phyloP scores from a whole-genome alignment of 2,888 invertebrate species.

The Metopia argyrocephala region DNA sequence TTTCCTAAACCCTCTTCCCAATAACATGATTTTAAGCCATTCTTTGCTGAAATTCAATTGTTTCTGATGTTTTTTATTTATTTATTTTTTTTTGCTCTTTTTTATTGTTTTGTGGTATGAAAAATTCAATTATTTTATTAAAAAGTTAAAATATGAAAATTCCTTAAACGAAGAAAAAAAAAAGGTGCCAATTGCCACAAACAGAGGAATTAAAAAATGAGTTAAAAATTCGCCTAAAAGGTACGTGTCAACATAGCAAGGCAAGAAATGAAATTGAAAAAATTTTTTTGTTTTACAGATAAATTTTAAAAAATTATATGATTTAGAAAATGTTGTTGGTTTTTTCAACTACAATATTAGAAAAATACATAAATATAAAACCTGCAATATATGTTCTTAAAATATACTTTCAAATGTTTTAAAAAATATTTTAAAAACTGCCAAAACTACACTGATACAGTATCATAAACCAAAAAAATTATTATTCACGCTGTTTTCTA shows the following conservation, averaged over 20 bases:
- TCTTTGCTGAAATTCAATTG: constrained; percentile 3
- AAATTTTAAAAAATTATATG: no score
- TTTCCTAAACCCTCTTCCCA: no score
- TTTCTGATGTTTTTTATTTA: not conserved
- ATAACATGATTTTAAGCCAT: not conserved
- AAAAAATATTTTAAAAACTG: no score
- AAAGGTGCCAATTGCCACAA: constrained; percentile 34
- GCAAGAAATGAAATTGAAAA: not conserved
- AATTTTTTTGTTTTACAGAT: no score
- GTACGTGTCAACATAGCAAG: not conserved
- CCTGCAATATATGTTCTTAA: no score
- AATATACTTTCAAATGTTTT: no score
- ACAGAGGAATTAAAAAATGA: not conserved
- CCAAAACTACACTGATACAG: no score
- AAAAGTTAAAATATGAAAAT: constrained; percentile 61
- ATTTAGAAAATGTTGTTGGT: no score
- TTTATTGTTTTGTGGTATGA: constrained; percentile 37
- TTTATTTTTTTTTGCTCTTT: not conserved
- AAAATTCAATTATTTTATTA: constrained; percentile 63
- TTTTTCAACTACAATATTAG: no score
- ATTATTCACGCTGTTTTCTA: no score
- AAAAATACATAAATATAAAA: no score
- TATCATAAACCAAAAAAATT: no score
- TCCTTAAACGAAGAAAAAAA: constrained; percentile 35
- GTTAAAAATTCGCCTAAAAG: not conserved